Percentiles rank a stretch among this genome's conserved stretches.
Conservation (phyloP, 2,113 vertebrate species). For the Sinocyclocheilus rhinocerous region DNA sequence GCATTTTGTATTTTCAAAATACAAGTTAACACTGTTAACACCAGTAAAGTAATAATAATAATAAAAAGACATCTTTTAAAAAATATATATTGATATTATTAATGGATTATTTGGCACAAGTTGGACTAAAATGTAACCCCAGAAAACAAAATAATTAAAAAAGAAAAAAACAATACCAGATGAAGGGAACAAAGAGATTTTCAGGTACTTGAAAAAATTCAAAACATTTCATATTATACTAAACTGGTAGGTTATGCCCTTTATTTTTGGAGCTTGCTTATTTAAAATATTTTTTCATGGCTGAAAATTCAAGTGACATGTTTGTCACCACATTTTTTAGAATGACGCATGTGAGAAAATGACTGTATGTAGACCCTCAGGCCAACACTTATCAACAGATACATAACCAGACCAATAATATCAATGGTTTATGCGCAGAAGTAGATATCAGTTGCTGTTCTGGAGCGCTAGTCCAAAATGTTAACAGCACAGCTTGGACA, state of each 20-base stretch:
- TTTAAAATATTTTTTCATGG: neutral
- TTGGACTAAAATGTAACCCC: neutral
- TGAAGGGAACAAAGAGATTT: neutral
- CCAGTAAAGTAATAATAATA: too few relatives aligned
- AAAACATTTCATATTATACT: neutral
- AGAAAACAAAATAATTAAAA: neutral
- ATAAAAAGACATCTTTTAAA: neutral
- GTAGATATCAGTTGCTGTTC: neutral
- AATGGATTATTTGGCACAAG: neutral
- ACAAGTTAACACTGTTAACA: too few relatives aligned
- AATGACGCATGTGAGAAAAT: neutral
- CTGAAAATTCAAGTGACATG: neutral
- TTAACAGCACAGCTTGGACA: constrained; percentile 20
- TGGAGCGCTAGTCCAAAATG: constrained; percentile 25
- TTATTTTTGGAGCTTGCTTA: neutral
- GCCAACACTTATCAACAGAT: neutral
- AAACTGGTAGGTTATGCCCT: too few relatives aligned
- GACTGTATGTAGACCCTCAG: neutral
- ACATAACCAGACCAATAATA: neutral
- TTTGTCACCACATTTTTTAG: neutral
- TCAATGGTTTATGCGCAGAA: neutral
- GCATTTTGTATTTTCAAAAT: too few relatives aligned
- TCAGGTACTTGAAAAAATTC: neutral
- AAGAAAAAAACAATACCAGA: neutral
- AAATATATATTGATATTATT: neutral